Evolutionary conservation across 1,140 invertebrate species (phyloP).

Genomic region (Orius insidiosus): DNA sequence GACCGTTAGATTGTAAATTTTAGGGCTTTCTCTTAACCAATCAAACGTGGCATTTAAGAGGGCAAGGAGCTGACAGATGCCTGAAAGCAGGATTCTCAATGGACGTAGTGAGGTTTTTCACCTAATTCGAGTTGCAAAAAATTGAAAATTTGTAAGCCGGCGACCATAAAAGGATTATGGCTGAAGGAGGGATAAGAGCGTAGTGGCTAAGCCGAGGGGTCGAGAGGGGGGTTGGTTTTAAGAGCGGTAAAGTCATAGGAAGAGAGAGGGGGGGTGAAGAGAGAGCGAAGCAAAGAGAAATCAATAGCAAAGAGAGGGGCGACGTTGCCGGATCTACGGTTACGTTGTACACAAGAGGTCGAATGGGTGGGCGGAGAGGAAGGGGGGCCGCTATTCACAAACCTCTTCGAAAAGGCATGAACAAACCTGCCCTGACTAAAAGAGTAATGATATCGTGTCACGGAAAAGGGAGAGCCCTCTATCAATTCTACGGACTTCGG

Average conservation of each 20-base stretch:
- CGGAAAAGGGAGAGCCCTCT: too few species aligned
- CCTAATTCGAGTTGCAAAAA: background rate
- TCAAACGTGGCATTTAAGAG: too few species aligned
- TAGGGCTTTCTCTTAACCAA: too few species aligned
- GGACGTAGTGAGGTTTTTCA: slow-evolving; percentile 2
- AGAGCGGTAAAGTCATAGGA: slow-evolving; percentile 17
- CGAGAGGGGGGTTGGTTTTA: background rate
- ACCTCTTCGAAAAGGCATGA: background rate
- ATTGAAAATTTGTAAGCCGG: background rate
- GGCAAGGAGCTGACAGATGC: too few species aligned
- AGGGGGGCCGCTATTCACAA: too few species aligned
- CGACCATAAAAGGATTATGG: background rate
- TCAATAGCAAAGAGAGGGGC: slow-evolving; percentile 17
- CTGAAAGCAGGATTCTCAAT: too few species aligned
- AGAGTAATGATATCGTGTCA: slow-evolving; percentile 1
- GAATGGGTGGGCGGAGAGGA: too few species aligned
- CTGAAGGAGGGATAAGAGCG: slow-evolving; percentile 15
- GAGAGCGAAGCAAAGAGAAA: slow-evolving; percentile 15
- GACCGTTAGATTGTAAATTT: too few species aligned
- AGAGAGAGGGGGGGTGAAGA: slow-evolving; percentile 20
- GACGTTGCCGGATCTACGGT: slow-evolving; percentile 21
- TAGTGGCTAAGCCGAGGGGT: background rate
- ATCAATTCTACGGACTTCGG: background rate
- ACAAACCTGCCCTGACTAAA: background rate
- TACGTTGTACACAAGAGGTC: background rate